A percentile compares a stretch with the other conserved stretches of the same genome.
These are phyloP conservation scores for Chrysina gloriosa DNA, from an alignment of 2,888 invertebrate species.

Conservation along the genomic window DNA sequence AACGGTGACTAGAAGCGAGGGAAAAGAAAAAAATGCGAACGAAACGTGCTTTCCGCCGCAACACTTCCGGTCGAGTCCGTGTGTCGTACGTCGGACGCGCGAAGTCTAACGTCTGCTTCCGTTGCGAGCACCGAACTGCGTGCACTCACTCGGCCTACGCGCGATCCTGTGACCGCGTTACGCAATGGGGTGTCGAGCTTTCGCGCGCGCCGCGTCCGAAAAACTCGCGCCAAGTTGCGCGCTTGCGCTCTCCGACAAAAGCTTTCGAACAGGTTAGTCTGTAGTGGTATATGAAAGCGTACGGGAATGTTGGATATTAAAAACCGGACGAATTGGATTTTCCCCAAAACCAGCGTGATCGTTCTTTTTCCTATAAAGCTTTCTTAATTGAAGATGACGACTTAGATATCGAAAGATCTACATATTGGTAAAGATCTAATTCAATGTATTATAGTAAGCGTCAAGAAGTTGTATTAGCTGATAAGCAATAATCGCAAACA, in stretches of 20 bases:
- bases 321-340: no score
- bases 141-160: constrained; percentile 42
- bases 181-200: constrained; percentile 45
- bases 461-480: no score
- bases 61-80: constrained; percentile 13
- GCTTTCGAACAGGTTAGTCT: no score
- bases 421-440: no score
- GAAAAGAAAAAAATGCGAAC: not conserved
- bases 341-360: no score
- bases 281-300: no score
- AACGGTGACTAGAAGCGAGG: constrained; percentile 5
- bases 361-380: no score
- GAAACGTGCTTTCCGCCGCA: constrained; percentile 4
- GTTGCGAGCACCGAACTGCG: constrained; percentile 42
- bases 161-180: constrained; percentile 37
- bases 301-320: no score
- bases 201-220: constrained; percentile 37
- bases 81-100: not conserved
- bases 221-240: constrained; percentile 37
- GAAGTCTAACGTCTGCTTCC: constrained; percentile 14
- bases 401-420: no score
- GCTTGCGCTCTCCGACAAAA: constrained; percentile 41
- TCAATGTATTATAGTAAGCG: no score
- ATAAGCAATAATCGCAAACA: no score
- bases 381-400: no score